Evolutionary conservation across 2,888 invertebrate genomes (phyloP), one percentile per base, ranked within the genome.

Genomic region (Mythimna impura): DNA sequence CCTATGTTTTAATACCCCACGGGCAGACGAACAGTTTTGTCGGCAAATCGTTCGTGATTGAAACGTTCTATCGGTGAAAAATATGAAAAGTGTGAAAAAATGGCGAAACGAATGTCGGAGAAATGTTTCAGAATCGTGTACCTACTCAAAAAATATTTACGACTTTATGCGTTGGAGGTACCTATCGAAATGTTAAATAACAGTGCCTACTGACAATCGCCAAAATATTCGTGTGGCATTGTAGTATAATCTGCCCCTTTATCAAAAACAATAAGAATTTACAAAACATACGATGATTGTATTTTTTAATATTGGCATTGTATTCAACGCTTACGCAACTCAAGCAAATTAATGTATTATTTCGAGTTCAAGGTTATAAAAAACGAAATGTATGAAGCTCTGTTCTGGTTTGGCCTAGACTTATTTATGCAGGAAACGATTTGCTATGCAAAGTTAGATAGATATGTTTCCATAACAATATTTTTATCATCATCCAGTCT

Each of bases 341-440:
- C 22, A n/a, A 25, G n/a, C 25, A 25, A 30, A n/a, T n/a, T n/a
- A n/a, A 73, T 25, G 34, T 57, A 52, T 14, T 62, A 79, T 62
- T 61, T 34, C 36, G 36, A 62, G 22, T 57, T 80, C 75, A 80
- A 73, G 75, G 80, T 34, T 43, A 72, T n/a, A 20, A 30, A 55
- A 69, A 43, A 22, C 54, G 8, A 40, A 22, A 55, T 36, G 22
- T 60, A 20, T 47, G 47, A 22, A 72, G n/a, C 79, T 54, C 43
- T 79, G 30, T 71, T 71, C 14, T 22, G 14, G 43, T 8, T 17
- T 58, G 36, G 34, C 34, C 17, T 60, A 52, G 43, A 52, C 34
- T 12, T 30, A 9, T 40, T 57, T 58, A 1, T 34, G 3, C 10
- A n/a, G 8, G 50, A 52, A 9, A n/a, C 47, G 7, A 47, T 47